phyloP scores from a whole-genome alignment of 2,113 vertebrate genomes.

The Pelobates fuscus region DNA sequence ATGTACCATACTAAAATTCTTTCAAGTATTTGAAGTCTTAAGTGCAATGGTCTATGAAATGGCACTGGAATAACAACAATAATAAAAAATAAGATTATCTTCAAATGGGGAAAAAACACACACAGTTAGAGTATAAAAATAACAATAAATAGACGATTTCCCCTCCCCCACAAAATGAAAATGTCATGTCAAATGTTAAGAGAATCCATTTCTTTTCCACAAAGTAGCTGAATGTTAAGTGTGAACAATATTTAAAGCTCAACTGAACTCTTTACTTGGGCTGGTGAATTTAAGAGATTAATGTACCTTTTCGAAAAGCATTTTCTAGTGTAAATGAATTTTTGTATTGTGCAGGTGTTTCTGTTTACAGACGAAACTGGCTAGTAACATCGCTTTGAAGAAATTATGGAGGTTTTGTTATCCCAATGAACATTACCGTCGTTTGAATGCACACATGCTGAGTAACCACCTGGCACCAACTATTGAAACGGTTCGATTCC shows the following conservation, averaged over 20 bases:
- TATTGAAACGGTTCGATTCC: background rate
- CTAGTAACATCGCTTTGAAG: background rate
- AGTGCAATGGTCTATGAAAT: constrained; percentile 81
- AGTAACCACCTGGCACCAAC: background rate
- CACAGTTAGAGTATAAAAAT: constrained; percentile 57
- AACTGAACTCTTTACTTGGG: background rate
- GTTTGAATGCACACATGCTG: constrained; percentile 6
- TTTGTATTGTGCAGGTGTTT: constrained; percentile 16
- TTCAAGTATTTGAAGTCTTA: constrained; percentile 69
- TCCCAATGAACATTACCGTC: background rate
- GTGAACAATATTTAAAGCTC: constrained; percentile 27
- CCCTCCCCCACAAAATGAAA: constrained; percentile 28
- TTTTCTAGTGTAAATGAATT: background rate
- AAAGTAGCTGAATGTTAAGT: constrained; percentile 51
- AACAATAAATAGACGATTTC: constrained; percentile 51
- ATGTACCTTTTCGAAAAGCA: constrained; percentile 8
- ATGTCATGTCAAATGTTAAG: constrained; percentile 53
- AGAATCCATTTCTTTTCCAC: constrained; percentile 53
- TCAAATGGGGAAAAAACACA: constrained; percentile 57
- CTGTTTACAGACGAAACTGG: constrained; percentile 10
- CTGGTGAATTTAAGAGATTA: constrained; percentile 4
- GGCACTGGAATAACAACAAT: constrained; percentile 45
- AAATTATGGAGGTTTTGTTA: constrained; percentile 17
- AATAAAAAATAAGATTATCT: constrained; percentile 32
- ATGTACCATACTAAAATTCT: constrained; percentile 70